These are phyloP conservation scores for Leptinotarsa undecemlineata DNA, from an alignment of 1,140 invertebrate species.

Conservation along the genomic window DNA sequence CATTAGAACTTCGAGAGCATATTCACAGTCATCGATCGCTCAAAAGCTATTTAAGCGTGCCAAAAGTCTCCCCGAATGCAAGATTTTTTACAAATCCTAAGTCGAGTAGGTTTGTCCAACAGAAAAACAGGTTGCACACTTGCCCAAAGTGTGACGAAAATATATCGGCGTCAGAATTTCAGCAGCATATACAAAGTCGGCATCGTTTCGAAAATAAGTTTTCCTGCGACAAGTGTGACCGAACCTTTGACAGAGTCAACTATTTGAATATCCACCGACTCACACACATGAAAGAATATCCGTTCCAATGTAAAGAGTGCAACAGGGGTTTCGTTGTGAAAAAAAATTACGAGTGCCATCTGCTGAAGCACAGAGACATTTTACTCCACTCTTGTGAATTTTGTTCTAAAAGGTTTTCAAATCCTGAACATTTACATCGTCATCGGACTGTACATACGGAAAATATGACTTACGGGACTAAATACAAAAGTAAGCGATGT, in stretches of 20 bases:
- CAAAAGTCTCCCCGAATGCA: slow-evolving; percentile 30
- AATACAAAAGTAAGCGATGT: slow-evolving; percentile 39
- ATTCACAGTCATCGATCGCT: slow-evolving; percentile 38
- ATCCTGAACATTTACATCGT: slow-evolving; percentile 39
- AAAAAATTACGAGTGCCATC: slow-evolving; percentile 41
- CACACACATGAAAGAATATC: slow-evolving; percentile 41
- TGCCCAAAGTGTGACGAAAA: slow-evolving; percentile 34
- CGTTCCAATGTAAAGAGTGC: slow-evolving; percentile 41
- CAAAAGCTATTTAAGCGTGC: slow-evolving; percentile 40
- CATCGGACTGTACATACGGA: slow-evolving; percentile 39
- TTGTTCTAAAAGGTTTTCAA: slow-evolving; percentile 41
- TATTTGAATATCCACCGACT: slow-evolving; percentile 40
- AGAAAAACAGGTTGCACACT: slow-evolving; percentile 29
- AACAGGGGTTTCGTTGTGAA: slow-evolving; percentile 43
- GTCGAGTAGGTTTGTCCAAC: not conserved
- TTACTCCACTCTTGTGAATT: slow-evolving; percentile 36
- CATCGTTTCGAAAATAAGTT: slow-evolving; percentile 38
- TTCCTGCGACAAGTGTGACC: slow-evolving; percentile 39
- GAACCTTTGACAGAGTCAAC: slow-evolving; percentile 39
- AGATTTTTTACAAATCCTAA: slow-evolving; percentile 23
- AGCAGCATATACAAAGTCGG: slow-evolving; percentile 31
- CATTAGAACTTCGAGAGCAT: slow-evolving; percentile 34
- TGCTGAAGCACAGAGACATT: slow-evolving; percentile 37
- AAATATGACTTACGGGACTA: slow-evolving; percentile 39
- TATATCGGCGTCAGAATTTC: slow-evolving; percentile 30